Evolutionary conservation across 2,888 invertebrate species (phyloP), one percentile per base, ranked within the genome.

Genomic region (Pollenia labialis): DNA sequence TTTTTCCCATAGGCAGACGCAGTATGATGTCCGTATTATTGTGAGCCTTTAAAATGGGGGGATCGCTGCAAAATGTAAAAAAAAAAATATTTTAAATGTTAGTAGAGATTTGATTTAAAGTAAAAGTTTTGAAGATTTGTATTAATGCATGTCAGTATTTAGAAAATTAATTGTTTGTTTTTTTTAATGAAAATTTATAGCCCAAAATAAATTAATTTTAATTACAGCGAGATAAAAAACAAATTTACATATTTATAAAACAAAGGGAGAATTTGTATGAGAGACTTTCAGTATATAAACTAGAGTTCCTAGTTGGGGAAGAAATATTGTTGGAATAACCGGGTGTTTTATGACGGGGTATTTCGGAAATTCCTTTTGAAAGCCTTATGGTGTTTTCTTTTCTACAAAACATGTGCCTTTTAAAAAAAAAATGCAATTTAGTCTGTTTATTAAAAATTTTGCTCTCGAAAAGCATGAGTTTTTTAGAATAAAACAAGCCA

Each of bases 11-110:
- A 77, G 98, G 98, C 92, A 98, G 94, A 90, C 96, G 95, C 91
- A 98, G 95, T 90, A 98, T 95, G 91, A 98, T 95, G 94, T 98
- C 97, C 50, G 96, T 95, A 93, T 96, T 96, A 92, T 95, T 95
- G 94, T 97, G 96, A 77, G 96, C 95, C 89, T 95, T 94, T 91
- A 98, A 93, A 74, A 96, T 95, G 79, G 96, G 97, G 46, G 97
- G 97, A 92, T 97, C 97, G 89, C 97, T 97, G 95, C 87, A 95
- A 94, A 90, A 90, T 91, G 92, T 74, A 89, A 85, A 42, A 72
- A 80, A 72, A 80, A 83, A 69, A 48, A 68, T 40, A 68, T 62
- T 52, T 12, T 16, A 50, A 60, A 48, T 62, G 69, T 50, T 46
- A 81, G n/a, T 58, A 68, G 0, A 46, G 40, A 40, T 54, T 44